Percentiles rank a stretch among this genome's conserved stretches.
Evolutionary conservation across 2,113 vertebrate genomes (phyloP).

Genomic region (Leptobrachium ailaonicum): DNA sequence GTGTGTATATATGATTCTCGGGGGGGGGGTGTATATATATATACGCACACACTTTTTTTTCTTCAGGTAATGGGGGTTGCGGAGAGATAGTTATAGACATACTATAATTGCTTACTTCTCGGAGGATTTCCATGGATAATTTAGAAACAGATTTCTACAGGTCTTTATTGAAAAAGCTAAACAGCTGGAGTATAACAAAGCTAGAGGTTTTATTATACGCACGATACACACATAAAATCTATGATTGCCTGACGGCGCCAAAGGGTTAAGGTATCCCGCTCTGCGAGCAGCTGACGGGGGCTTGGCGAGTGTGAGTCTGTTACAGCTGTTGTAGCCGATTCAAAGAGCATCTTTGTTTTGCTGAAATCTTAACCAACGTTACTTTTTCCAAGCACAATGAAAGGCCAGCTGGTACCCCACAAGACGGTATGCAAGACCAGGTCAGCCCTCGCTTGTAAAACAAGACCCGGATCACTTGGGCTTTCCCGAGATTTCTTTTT

Average conservation of each 20-base stretch:
- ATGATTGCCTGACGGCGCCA: slow-evolving; percentile 22
- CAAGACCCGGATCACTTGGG: slow-evolving; percentile 54
- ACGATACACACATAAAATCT: slow-evolving; percentile 17
- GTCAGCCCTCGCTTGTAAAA: slow-evolving; percentile 52
- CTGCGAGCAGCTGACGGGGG: slow-evolving; percentile 64
- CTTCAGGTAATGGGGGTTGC: too few species aligned
- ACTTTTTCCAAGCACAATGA: slow-evolving; percentile 60
- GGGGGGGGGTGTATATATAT: too few species aligned
- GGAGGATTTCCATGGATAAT: too few species aligned
- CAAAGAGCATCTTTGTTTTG: slow-evolving; percentile 74
- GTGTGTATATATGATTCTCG: too few species aligned
- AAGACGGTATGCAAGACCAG: slow-evolving; percentile 51
- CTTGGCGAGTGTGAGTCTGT: slow-evolving; percentile 55
- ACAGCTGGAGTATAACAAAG: too few species aligned
- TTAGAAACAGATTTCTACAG: too few species aligned
- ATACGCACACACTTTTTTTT: too few species aligned
- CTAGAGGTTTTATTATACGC: too few species aligned
- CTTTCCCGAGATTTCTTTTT: slow-evolving; percentile 14
- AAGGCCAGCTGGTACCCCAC: slow-evolving; percentile 66
- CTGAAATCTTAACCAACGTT: slow-evolving; percentile 66
- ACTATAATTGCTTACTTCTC: too few species aligned
- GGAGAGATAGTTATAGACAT: too few species aligned
- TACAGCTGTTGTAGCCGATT: slow-evolving; percentile 69
- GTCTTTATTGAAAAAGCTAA: too few species aligned
- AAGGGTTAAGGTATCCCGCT: slow-evolving; percentile 58